Evolutionary conservation across 2,113 vertebrate species (phyloP), one percentile per base, ranked within the genome.

Genomic region (Leucopsar rothschildi): DNA sequence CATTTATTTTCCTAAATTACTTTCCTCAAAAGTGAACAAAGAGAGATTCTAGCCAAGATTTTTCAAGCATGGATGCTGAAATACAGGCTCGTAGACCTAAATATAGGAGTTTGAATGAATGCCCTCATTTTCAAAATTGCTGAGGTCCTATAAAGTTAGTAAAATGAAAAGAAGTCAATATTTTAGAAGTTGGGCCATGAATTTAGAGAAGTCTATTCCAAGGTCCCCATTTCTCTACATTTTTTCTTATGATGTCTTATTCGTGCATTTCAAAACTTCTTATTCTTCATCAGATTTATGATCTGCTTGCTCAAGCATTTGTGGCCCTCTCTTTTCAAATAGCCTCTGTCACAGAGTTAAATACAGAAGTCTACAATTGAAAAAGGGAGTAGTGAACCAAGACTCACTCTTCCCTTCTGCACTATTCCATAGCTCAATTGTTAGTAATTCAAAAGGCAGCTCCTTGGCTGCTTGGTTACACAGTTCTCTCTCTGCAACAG

Each of bases 371-470:
- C 69, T 82, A 37, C 61, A 71, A 86, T 3, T 81, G 76, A 75
- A 90, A 96, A 95, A 90, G 50, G 66, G 45, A 90, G 79, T 66
- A 83, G 73, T 73, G 68, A 93, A 95, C 50, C 80, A 85, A 93
- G 69, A 57, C 42, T 94, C 65, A 68, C 53, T 84, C 81, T 52
- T 90, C 56, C 28, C 27, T 90, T 83, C 81, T 66, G 35, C 72
- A 91, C 35, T 90, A 79, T 85, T 80, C 87, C 71, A 86, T 47
- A 94, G 77, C 77, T 88, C 91, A 91, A n/a, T 84, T 92, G 88
- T 90, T 63, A 90, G 85, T 63, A 90, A 95, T 95, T 91, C 52
- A 93, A 94, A 96, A 94, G 93, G 72, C 83, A 95, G 73, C 83
- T 96, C 84, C 80, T 92, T 93, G 82, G 78, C 87, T 93, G 88